Base-by-base conservation (phyloP, 2,113 vertebrate genomes). In the Halichoerus grypus region DNA sequence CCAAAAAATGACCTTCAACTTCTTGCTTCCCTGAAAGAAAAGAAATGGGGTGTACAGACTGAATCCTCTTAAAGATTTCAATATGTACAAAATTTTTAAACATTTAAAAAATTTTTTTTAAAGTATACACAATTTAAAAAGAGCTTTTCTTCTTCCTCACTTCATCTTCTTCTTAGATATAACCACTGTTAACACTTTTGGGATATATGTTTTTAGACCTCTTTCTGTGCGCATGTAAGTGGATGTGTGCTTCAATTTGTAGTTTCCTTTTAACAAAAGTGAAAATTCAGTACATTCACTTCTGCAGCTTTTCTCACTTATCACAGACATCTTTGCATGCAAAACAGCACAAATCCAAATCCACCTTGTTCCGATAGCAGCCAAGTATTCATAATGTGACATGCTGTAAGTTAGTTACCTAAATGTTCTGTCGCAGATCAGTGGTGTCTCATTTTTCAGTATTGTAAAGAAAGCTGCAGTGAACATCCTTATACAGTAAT, bases 51-150 rank as follows among this genome's bases (percentile, higher is more conserved):
- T 77, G 12, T 91, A 39, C 21, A 79, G 74, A 84, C 15, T 90
- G 59, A 53, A 12, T 79, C 55, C 63, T 95, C 59, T 97, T 59
- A 79, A 36, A 89, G 69, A 69, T 69, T 69, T 95, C 51, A 81
- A 4, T 71, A 22, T 59, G 89, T 51, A 71, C 57, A 84, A 1
- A 89, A 67, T 65, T 77, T 77, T 55, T 55, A 65, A 21, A 15
- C 3, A 10, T 59, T 59, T 24, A 24, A 59, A 24, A 59, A 18
- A 53, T 3, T 53, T 53, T 53, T 53, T 53, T 26, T 61, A 22
- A 92, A 81, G 2, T 71, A 12, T 59, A 94, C 51, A 71, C 55
- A 88, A 71, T 61, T 88, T 81, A 13, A 49, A 94, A 71, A 39
- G 42, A 84, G 33, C 65, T 69, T 46, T 80, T 81, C 16, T 67